These are phyloP conservation scores for Rhea americana DNA, from an alignment of 2,113 vertebrate species.

Conservation along the genomic window DNA sequence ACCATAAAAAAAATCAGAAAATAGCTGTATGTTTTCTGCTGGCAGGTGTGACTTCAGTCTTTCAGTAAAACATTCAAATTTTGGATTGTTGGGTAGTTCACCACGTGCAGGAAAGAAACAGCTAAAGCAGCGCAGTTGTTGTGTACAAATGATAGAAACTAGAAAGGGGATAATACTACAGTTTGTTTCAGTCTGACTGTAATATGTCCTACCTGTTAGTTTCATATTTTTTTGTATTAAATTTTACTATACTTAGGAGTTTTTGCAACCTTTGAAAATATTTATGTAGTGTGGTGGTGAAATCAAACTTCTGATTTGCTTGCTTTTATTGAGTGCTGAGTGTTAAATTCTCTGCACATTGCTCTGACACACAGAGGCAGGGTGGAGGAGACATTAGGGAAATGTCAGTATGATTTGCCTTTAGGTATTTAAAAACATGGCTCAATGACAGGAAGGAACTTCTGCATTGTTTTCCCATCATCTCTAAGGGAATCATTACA, in stretches of 20 bases:
- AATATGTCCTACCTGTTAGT: background rate
- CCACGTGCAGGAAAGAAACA: no score
- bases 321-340: background rate
- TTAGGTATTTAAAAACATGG: background rate
- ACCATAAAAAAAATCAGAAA: no score
- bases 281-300: background rate
- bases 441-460: background rate
- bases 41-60: no score
- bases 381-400: background rate
- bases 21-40: no score
- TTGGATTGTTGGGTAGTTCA: no score
- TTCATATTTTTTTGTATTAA: background rate
- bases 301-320: background rate
- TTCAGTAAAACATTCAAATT: no score
- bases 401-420: background rate
- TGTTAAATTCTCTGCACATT: background rate
- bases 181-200: background rate
- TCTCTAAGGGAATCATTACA: constrained; percentile 29
- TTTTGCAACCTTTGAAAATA: background rate
- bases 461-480: background rate
- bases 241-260: background rate
- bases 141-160: background rate
- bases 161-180: background rate
- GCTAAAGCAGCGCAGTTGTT: no score
- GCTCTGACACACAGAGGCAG: background rate